Evolutionary conservation across 2,113 vertebrate species (phyloP).

Genomic region (Oreochromis tanganicae): DNA sequence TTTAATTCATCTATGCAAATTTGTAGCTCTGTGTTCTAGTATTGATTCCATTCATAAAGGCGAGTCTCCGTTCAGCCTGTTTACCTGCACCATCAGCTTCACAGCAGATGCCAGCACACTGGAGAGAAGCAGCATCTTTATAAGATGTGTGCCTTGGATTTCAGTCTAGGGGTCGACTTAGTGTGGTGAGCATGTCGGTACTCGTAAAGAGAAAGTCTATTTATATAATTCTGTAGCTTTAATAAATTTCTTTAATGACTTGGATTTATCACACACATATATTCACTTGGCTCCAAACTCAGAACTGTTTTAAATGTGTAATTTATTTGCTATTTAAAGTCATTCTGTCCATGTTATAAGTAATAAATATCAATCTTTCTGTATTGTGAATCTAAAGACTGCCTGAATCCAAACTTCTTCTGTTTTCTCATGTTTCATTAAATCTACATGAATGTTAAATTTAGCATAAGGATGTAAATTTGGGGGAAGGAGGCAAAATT

Average conservation of each 20-base stretch:
- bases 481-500: not conserved
- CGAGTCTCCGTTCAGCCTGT: not conserved
- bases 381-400: not conserved
- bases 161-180: not conserved
- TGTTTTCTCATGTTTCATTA: not conserved
- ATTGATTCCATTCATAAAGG: not conserved
- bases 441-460: constrained; percentile 43
- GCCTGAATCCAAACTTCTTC: not conserved
- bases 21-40: not conserved
- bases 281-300: not conserved
- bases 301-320: not conserved
- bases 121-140: constrained; percentile 37
- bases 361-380: not conserved
- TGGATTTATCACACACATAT: not conserved
- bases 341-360: not conserved
- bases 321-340: constrained; percentile 5
- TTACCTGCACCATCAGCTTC: not conserved
- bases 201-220: not conserved
- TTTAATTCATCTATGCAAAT: not conserved
- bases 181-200: not conserved
- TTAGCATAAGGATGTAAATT: not conserved
- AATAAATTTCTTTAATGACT: not conserved
- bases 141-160: constrained; percentile 42
- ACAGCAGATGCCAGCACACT: not conserved
- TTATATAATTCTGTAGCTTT: constrained; percentile 14